Percentiles rank a stretch among this genome's conserved stretches.
phyloP scores from a whole-genome alignment of 2,888 invertebrate species.

The Perizoma flavofasciatum region DNA sequence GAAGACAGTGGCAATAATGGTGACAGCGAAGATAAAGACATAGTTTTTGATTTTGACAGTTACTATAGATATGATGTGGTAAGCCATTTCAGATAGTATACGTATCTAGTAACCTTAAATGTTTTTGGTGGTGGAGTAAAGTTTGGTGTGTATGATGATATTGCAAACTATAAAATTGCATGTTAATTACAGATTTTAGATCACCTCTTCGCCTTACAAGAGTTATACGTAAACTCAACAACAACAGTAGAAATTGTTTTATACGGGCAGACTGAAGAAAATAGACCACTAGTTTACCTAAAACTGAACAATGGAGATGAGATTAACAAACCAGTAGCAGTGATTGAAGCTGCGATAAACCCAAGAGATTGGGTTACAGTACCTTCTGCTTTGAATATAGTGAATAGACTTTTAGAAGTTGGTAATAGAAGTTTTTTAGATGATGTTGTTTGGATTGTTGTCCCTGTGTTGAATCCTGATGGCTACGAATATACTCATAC shows the following conservation, averaged over 20 bases:
- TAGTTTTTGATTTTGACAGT: constrained; percentile 51
- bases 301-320: constrained; percentile 68
- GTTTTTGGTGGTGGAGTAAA: no score
- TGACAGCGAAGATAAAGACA: background rate
- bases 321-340: constrained; percentile 73
- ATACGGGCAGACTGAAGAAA: constrained; percentile 56
- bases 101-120: background rate
- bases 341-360: constrained; percentile 85
- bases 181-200: constrained; percentile 54
- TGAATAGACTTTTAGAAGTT: constrained; percentile 83
- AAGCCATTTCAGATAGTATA: constrained; percentile 33
- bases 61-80: constrained; percentile 64
- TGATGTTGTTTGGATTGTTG: constrained; percentile 85
- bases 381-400: constrained; percentile 85
- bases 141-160: no score
- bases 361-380: constrained; percentile 90
- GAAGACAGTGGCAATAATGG: constrained; percentile 1
- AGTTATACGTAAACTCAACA: constrained; percentile 43
- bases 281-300: constrained; percentile 66
- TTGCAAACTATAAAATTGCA: no score
- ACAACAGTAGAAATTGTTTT: constrained; percentile 51
- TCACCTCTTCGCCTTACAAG: constrained; percentile 50
- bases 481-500: constrained; percentile 87
- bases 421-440: constrained; percentile 68
- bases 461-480: constrained; percentile 89